These are phyloP conservation scores for Oostethus manadensis DNA, from an alignment of 2,113 vertebrate genomes.

Conservation along the genomic window DNA sequence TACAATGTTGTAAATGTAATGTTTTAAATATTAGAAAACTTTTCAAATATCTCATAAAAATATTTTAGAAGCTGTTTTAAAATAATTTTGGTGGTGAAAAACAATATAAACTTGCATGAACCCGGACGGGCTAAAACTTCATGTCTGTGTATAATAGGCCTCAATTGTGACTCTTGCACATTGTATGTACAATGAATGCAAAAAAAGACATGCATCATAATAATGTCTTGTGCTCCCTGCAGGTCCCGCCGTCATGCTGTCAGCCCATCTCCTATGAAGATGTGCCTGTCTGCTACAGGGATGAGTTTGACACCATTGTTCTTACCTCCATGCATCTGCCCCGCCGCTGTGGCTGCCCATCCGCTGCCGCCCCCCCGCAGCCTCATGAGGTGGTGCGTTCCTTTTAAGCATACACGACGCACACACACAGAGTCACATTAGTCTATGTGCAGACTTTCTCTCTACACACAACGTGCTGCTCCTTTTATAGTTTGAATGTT, in stretches of 20 bases:
- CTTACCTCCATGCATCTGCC: slow-evolving; percentile 56
- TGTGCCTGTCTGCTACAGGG: slow-evolving; percentile 63
- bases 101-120: neutral
- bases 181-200: no score
- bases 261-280: slow-evolving; percentile 29
- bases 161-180: neutral
- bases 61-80: neutral
- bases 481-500: slow-evolving; percentile 14
- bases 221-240: neutral
- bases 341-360: slow-evolving; percentile 55
- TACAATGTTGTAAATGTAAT: no score
- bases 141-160: neutral
- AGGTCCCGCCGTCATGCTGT: slow-evolving; percentile 55
- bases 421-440: slow-evolving; percentile 4
- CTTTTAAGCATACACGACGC: neutral
- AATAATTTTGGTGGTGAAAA: neutral
- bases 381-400: neutral
- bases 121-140: neutral
- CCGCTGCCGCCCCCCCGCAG: slow-evolving; percentile 6
- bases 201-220: neutral
- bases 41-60: no score
- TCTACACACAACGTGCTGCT: slow-evolving; percentile 4
- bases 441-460: neutral
- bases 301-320: slow-evolving; percentile 41
- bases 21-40: no score